Conservation (phyloP, 2,113 vertebrate species). For the Climacteris rufus region DNA sequence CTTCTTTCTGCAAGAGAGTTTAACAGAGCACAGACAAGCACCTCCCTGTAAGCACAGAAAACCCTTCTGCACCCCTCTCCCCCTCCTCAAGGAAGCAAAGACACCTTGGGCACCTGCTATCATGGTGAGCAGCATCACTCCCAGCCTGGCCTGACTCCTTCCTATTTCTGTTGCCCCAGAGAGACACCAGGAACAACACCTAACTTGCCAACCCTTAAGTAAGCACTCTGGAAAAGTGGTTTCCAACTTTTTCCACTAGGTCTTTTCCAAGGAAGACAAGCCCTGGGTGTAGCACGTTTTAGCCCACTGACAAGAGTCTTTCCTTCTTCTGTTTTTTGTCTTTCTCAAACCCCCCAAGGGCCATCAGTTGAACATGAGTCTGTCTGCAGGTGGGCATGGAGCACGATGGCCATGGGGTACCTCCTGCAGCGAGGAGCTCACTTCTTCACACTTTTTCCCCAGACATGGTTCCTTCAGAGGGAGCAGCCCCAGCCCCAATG, state of each 20-base stretch:
- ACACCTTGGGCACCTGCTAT: not conserved
- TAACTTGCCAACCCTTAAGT: not conserved
- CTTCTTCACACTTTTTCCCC: not conserved
- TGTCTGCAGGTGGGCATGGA: not conserved
- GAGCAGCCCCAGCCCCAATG: not conserved
- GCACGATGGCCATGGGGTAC: accelerated
- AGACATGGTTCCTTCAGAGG: not conserved
- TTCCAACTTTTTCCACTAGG: not conserved
- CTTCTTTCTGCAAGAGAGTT: not conserved
- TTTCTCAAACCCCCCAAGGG: not conserved
- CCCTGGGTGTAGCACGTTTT: not conserved
- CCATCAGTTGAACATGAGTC: not conserved
- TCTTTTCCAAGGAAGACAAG: not conserved
- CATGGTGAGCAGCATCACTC: not conserved
- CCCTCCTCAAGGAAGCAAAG: not conserved
- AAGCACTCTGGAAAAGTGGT: not conserved
- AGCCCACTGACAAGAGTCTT: not conserved
- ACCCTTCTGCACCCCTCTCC: not conserved
- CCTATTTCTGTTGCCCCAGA: not conserved
- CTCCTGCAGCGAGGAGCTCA: accelerated
- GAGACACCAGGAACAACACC: not conserved
- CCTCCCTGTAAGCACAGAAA: not conserved
- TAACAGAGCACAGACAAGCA: not conserved
- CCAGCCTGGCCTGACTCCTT: not conserved
- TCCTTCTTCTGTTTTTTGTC: not conserved